Base-by-base conservation (phyloP, 1,140 invertebrate genomes). In the Drosophila repletoides region DNA sequence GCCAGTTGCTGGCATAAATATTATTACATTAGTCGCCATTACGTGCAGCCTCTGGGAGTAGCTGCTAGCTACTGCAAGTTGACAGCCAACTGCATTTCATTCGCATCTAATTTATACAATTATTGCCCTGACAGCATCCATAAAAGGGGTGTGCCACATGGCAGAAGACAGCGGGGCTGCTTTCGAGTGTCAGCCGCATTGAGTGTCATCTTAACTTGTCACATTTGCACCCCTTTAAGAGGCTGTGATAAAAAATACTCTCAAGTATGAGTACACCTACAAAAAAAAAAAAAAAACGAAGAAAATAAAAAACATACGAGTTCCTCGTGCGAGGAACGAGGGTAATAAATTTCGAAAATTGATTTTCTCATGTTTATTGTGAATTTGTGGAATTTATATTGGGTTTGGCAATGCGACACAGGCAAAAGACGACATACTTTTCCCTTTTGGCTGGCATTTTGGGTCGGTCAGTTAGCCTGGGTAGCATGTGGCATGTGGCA, bases 341-440 rank as follows among this genome's bases (percentile, higher is more conserved):
- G 53, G 58, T 53, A 70, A 79, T 84, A 84, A 84, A 83, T 84
- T 71, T 64, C 65, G 40, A 77, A 84, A 83, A 83, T 83, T 83
- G 79, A 83, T 83, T 83, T 84, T 65, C 55, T 43, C 74, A 77
- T 83, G 77, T 84, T 83, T 83, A 84, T 84, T 83, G 74, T 84
- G 71, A 84, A 83, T 83, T 74, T 79, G 58, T 56, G 71, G 79
- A 84, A 84, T 84, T 84, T 84, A 86, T 86, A 84, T 84, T 84
- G 79, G 80, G 29, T 36, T 67, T 68, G 36, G n/a, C 58, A 86
- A 86, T 84, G 80, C 80, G 80, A 84, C 77, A 83, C 15, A 7
- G 24, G 2, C n/a, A n/a, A 28, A 26, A 59, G 41, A 36, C 22
- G 34, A 26, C n/a, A n/a, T 38, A 31, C 19, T 38, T 36, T n/a